phyloP scores from a whole-genome alignment of 2,113 vertebrate genomes.

The Anguilla rostrata region DNA sequence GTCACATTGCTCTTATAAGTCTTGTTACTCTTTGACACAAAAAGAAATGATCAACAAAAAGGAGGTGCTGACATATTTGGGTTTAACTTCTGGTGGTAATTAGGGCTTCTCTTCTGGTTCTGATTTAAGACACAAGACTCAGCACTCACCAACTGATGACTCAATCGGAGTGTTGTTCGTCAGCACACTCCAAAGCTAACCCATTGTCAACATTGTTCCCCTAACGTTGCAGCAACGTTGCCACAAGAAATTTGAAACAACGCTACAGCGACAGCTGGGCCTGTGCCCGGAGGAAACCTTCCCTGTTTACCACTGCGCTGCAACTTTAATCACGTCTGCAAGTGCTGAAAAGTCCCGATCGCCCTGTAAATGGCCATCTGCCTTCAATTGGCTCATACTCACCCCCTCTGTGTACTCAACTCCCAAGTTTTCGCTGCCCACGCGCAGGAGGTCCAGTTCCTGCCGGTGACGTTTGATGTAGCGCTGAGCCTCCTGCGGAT shows the following conservation, averaged over 20 bases:
- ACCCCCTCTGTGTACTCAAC: slow-evolving; percentile 83
- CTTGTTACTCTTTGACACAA: background rate
- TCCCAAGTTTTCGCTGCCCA: slow-evolving; percentile 76
- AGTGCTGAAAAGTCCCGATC: background rate
- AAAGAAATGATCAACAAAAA: background rate
- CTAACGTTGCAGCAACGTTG: background rate
- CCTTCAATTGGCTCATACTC: slow-evolving; percentile 33
- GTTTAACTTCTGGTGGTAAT: background rate
- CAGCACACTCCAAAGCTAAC: background rate
- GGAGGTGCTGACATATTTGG: background rate
- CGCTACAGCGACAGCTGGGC: background rate
- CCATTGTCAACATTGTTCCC: background rate
- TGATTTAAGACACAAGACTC: background rate
- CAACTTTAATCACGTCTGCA: background rate
- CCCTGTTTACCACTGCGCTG: background rate
- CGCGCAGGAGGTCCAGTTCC: slow-evolving; percentile 80
- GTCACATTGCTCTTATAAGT: background rate
- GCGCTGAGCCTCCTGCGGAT: slow-evolving; percentile 67
- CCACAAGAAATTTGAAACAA: background rate
- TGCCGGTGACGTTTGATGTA: slow-evolving; percentile 80
- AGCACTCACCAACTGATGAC: background rate
- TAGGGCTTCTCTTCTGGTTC: slow-evolving; percentile 3
- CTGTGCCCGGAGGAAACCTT: background rate
- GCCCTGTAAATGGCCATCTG: background rate
- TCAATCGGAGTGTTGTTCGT: background rate